A percentile compares a stretch with the other conserved stretches of the same genome.
These are phyloP conservation scores for Coccyzus lansbergi DNA, from an alignment of 2,797 vertebrate genomes.

Conservation along the genomic window DNA sequence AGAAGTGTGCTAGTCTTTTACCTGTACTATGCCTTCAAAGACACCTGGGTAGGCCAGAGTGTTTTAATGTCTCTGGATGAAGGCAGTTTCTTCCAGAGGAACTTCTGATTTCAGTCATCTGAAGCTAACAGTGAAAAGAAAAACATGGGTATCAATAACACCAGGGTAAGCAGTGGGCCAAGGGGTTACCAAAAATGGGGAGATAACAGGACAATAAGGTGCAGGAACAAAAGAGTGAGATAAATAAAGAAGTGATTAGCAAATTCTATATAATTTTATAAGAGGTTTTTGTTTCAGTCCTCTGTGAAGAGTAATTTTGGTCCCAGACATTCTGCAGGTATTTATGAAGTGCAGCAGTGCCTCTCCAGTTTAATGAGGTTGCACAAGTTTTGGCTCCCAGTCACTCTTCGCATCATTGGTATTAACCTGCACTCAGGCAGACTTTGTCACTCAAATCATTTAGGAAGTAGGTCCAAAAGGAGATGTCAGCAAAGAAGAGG, in stretches of 20 bases:
- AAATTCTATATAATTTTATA: background rate
- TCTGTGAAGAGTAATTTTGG: background rate
- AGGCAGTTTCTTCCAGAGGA: background rate
- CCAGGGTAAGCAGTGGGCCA: background rate
- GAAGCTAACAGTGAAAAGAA: background rate
- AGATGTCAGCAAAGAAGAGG: background rate
- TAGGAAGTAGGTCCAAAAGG: background rate
- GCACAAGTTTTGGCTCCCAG: rapidly evolving
- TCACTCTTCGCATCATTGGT: background rate
- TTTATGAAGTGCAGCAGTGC: background rate
- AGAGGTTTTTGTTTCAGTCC: background rate
- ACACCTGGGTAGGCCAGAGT: background rate
- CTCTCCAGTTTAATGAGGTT: background rate
- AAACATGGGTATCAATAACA: background rate
- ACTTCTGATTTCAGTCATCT: background rate
- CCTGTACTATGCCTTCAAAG: background rate
- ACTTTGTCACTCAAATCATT: background rate
- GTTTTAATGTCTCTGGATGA: background rate
- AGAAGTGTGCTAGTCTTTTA: background rate
- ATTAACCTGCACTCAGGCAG: rapidly evolving
- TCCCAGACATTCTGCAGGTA: background rate
- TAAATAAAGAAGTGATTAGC: background rate
- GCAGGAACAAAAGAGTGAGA: rapidly evolving
- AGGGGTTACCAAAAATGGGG: background rate
- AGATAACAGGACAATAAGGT: background rate